Percentiles rank a stretch among this genome's conserved stretches.
Evolutionary conservation across 1,140 invertebrate species (phyloP).

Genomic region (Rhysida immarginata): DNA sequence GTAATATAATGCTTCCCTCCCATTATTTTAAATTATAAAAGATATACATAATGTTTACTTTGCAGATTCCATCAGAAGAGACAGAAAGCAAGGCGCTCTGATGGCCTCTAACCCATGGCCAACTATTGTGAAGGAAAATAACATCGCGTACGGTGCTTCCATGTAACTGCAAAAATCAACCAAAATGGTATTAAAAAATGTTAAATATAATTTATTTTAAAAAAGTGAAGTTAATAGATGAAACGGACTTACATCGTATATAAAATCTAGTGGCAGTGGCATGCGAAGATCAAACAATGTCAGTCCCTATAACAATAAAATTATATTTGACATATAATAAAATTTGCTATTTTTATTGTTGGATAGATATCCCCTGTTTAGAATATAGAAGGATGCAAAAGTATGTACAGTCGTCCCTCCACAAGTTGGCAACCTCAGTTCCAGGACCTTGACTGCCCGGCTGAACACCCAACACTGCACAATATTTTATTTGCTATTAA

Average conservation of each 20-base stretch:
- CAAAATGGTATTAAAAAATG: slow-evolving; percentile 1
- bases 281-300: slow-evolving; percentile 37
- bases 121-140: slow-evolving; percentile 32
- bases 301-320: slow-evolving; percentile 23
- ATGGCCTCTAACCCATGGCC: slow-evolving; percentile 32
- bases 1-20: too few relatives aligned
- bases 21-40: too few relatives aligned
- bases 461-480: too few relatives aligned
- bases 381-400: too few relatives aligned
- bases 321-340: not conserved
- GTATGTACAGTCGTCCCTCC: too few relatives aligned
- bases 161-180: slow-evolving; percentile 28
- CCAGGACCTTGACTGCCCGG: too few relatives aligned
- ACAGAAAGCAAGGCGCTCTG: slow-evolving; percentile 31
- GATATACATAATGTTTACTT: too few relatives aligned
- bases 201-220: not conserved
- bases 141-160: slow-evolving; percentile 32
- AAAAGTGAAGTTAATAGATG: too few relatives aligned
- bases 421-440: too few relatives aligned
- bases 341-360: too few relatives aligned
- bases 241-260: slow-evolving; percentile 35
- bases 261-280: slow-evolving; percentile 36
- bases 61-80: slow-evolving; percentile 32
- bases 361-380: too few relatives aligned
- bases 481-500: too few relatives aligned